Evolutionary conservation across 1,140 invertebrate species (phyloP), one percentile per base, ranked within the genome.

Genomic region (Drosophila pectinifera): DNA sequence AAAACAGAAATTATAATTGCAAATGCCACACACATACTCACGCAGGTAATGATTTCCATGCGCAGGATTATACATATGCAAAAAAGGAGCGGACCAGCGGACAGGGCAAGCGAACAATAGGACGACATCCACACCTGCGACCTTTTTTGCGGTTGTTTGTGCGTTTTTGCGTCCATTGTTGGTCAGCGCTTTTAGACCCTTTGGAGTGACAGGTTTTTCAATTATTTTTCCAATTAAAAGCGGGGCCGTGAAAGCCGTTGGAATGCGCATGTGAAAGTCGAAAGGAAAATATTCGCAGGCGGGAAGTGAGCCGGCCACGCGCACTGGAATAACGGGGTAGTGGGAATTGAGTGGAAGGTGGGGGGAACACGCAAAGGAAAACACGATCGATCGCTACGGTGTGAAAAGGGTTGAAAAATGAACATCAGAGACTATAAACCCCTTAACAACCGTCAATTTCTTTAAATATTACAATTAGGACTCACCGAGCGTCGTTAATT

Each of bases 401-500:
- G 14, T 13, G 7, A 36, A 51, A 34, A 73, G 70, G 70, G 53
- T 42, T 39, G 43, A 1, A 31, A 22, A 68, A 79, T 42, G 38
- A 41, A 16, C 38, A 51, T 20, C 55, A 42, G n/a, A 16, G 48
- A 26, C 38, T 42, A n/a, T 8, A 36, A 38, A 26, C 45, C n/a
- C n/a, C n/a, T n/a, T 41, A 38, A 24, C 61, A 39, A 24, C 20
- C 6, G 4, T 38, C 18, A 20, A 22, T 31, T 11, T 39, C 14
- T 34, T 14, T 41, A 14, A n/a, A 36, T 36, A 67, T 39, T 49
- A 22, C 4, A 16, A 26, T 39, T 14, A 1, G 16, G 43, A 49
- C 80, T 85, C 62, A 92, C 91, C 89, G 49, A 80, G 80, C 26
- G 73, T 55, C 43, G 91, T 80, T 59, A 91, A 64, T 49, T 92